Evolutionary conservation across 2,888 invertebrate genomes (phyloP).

Genomic region (Eilema griseolum): DNA sequence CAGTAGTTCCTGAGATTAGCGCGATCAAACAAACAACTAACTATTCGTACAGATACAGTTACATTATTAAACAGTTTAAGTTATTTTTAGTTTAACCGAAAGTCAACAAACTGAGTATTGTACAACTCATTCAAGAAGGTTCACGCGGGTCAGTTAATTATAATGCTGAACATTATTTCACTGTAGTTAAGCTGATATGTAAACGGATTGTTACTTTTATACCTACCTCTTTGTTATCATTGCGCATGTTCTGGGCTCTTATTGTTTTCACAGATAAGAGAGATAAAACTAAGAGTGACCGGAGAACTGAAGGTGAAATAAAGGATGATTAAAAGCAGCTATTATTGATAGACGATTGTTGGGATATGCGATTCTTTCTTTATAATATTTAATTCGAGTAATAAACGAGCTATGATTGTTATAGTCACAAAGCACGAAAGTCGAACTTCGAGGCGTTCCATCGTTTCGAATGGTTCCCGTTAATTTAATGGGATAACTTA

Average conservation of each 20-base stretch:
- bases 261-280: conserved; percentile 44
- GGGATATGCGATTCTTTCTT: conserved; percentile 61
- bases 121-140: conserved; percentile 50
- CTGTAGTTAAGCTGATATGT: conserved; percentile 60
- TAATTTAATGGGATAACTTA: conserved; percentile 74
- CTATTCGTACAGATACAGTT: no score
- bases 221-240: conserved; percentile 58
- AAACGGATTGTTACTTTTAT: conserved; percentile 64
- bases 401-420: conserved; percentile 71
- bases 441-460: conserved; percentile 56
- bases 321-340: conserved; percentile 42
- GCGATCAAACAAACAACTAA: no score
- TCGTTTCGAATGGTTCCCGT: conserved; percentile 67
- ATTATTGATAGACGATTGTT: conserved; percentile 53
- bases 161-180: conserved; percentile 63
- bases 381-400: conserved; percentile 67
- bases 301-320: conserved; percentile 15
- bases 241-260: conserved; percentile 25
- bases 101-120: conserved; percentile 25
- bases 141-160: conserved; percentile 70
- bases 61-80: neutral
- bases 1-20: no score
- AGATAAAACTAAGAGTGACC: conserved; percentile 47
- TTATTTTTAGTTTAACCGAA: conserved; percentile 7
- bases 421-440: conserved; percentile 76